Conservation (phyloP, 2,797 vertebrate genomes). For the Rhinella marina region DNA sequence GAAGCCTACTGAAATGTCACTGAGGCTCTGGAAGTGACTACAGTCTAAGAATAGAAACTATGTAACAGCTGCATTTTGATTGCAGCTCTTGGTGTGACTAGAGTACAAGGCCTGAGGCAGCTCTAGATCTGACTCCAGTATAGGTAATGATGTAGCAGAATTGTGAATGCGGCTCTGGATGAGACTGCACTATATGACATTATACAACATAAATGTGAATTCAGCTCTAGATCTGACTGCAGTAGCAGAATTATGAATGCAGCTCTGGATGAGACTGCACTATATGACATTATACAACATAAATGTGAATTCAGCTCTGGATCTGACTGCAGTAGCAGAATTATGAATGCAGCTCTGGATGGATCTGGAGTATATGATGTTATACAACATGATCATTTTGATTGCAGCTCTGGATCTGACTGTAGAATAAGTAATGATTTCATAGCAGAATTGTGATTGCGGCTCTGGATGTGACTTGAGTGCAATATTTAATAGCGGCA, state of each 20-base stretch:
- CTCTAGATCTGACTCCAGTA: not conserved
- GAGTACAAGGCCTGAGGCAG: too few species aligned
- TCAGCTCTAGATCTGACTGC: not conserved
- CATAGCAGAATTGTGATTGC: not conserved
- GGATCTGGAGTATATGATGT: too few species aligned
- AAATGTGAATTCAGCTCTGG: too few species aligned
- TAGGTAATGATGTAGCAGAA: not conserved
- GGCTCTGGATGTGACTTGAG: too few species aligned
- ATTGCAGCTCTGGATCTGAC: not conserved
- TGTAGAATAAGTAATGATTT: not conserved
- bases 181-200: too few species aligned
- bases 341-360: not conserved
- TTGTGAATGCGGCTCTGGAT: not conserved
- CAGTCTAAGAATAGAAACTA: not conserved
- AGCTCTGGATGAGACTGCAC: not conserved
- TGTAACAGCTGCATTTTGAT: not conserved
- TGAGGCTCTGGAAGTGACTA: not conserved
- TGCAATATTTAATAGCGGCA: not conserved
- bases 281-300: not conserved
- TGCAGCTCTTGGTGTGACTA: not conserved
- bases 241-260: not conserved
- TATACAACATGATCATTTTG: not conserved
- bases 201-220: too few species aligned
- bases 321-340: not conserved
- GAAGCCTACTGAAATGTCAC: too few species aligned